Percentiles rank a stretch among this genome's conserved stretches.
Evolutionary conservation across 1,140 invertebrate genomes (phyloP).

Genomic region (Saccostrea glomerata): DNA sequence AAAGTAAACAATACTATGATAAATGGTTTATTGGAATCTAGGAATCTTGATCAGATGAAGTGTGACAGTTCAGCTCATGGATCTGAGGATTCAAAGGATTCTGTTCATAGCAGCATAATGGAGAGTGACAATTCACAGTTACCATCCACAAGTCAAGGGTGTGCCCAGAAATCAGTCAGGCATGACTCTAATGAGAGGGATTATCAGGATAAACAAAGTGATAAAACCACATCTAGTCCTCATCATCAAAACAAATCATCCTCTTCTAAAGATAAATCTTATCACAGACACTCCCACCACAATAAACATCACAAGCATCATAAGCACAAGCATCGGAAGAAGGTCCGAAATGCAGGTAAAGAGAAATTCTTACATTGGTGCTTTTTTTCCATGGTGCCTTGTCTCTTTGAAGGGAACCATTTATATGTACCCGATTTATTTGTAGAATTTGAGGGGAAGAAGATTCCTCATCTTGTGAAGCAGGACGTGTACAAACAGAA

Average conservation of each 20-base stretch:
- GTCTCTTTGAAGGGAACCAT: neutral
- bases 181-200: neutral
- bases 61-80: neutral
- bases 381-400: neutral
- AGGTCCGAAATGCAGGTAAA: constrained; percentile 56
- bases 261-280: too few species aligned
- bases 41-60: neutral
- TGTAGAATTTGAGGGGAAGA: constrained; percentile 83
- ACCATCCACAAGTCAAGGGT: neutral
- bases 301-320: constrained; percentile 12
- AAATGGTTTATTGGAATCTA: neutral
- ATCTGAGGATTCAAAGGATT: neutral
- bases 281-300: constrained; percentile 34
- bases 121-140: neutral
- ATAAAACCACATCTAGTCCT: neutral
- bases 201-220: neutral
- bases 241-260: neutral
- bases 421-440: constrained; percentile 42
- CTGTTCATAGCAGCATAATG: neutral
- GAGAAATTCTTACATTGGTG: neutral
- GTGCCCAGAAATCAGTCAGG: neutral
- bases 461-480: constrained; percentile 80
- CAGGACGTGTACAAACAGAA: constrained; percentile 67
- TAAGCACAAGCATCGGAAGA: constrained; percentile 60
- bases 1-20: neutral